Conservation (phyloP, 1,140 invertebrate species). For the Hyles euphorbiae region DNA sequence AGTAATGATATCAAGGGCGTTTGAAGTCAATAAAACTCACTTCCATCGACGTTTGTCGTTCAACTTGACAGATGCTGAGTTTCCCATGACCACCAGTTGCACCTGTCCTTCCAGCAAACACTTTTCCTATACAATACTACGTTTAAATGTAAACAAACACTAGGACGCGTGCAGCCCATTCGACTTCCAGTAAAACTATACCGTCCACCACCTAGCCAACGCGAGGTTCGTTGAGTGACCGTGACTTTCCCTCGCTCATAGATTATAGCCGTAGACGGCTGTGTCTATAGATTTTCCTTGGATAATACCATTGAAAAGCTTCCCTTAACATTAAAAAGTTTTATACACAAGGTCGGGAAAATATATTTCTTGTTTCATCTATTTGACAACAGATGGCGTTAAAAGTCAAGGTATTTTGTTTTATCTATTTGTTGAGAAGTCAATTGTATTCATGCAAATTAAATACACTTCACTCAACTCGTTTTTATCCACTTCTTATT, state of each 20-base stretch:
- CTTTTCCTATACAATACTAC: slow-evolving; percentile 6
- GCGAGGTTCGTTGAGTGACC: slow-evolving; percentile 34
- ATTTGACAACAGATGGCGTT: no score
- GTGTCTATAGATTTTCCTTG: no score
- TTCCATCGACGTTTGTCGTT: slow-evolving; percentile 62
- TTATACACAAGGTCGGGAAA: no score
- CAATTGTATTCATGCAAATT: no score
- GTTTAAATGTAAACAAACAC: slow-evolving; percentile 20
- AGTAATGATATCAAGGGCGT: no score
- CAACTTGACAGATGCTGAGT: slow-evolving; percentile 57
- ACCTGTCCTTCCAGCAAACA: neutral
- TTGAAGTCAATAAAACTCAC: slow-evolving; percentile 35
- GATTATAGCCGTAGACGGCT: neutral
- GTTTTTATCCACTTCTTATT: no score
- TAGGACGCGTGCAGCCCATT: slow-evolving; percentile 40
- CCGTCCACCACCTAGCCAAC: slow-evolving; percentile 16
- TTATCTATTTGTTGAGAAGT: no score
- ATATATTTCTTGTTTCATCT: no score
- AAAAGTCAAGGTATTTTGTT: no score
- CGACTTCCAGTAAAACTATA: slow-evolving; percentile 39
- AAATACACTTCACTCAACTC: no score
- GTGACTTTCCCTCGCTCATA: slow-evolving; percentile 53
- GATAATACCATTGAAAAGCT: no score
- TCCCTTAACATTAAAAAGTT: no score
- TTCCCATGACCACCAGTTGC: slow-evolving; percentile 42